A percentile compares a stretch with the other conserved stretches of the same genome.
Evolutionary conservation across 1,140 invertebrate species (phyloP).

Genomic region (Matsumurasca onukii): DNA sequence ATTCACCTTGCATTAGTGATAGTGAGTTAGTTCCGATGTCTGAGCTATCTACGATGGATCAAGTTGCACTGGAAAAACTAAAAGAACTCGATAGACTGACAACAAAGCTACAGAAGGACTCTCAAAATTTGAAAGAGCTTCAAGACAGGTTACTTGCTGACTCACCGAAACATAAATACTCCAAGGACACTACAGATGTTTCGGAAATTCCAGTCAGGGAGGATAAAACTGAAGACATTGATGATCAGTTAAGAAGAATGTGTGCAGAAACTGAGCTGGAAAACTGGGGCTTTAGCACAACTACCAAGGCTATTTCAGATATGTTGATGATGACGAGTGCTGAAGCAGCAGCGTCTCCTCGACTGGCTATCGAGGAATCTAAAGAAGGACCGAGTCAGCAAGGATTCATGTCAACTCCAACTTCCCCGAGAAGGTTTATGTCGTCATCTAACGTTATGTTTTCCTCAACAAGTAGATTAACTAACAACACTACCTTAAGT

Average conservation of each 20-base stretch:
- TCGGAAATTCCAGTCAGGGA: constrained; percentile 55
- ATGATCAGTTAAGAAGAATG: constrained; percentile 67
- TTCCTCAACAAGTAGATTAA: constrained; percentile 48
- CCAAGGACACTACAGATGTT: constrained; percentile 47
- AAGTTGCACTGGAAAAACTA: constrained; percentile 73
- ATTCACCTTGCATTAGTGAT: constrained; percentile 71
- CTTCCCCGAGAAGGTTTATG: constrained; percentile 51
- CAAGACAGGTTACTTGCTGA: constrained; percentile 63
- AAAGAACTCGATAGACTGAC: constrained; percentile 74
- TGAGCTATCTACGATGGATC: constrained; percentile 71
- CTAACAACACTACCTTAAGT: constrained; percentile 49
- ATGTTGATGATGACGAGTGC: constrained; percentile 23
- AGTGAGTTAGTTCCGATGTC: constrained; percentile 74
- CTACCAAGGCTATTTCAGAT: constrained; percentile 22
- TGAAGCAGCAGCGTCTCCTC: constrained; percentile 16
- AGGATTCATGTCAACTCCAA: constrained; percentile 44
- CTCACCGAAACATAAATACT: constrained; percentile 54
- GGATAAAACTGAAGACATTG: constrained; percentile 65
- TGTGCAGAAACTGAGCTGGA: constrained; percentile 64
- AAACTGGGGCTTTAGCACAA: constrained; percentile 64
- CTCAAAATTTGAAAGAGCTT: constrained; percentile 72
- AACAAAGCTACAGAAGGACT: constrained; percentile 74
- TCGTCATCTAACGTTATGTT: constrained; percentile 14
- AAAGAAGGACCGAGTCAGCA: neutral
- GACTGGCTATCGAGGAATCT: constrained; percentile 7